Conservation (phyloP, 2,888 invertebrate genomes). For the Tipula helvola region DNA sequence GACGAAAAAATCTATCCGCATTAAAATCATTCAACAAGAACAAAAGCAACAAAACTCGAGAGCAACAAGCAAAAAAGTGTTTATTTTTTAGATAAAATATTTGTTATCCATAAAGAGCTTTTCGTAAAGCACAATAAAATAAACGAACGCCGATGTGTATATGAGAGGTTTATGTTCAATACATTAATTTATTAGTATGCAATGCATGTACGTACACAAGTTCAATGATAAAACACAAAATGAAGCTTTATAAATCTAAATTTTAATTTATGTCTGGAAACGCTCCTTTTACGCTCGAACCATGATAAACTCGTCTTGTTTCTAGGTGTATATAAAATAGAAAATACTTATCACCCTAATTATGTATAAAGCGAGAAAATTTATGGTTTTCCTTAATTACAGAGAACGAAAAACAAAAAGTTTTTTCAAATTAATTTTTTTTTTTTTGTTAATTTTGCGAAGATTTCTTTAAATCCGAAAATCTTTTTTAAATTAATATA, state of each 20-base stretch:
- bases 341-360: too few species aligned
- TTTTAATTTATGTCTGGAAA: neutral
- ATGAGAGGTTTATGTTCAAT: neutral
- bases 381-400: neutral
- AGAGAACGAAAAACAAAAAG: neutral
- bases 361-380: too few species aligned
- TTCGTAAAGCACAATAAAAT: neutral
- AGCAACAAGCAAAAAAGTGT: too few species aligned
- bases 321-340: too few species aligned
- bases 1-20: too few species aligned
- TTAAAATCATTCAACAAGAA: neutral
- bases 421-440: neutral
- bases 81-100: neutral
- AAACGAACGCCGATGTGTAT: neutral
- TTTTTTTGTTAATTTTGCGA: too few species aligned
- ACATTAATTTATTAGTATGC: neutral
- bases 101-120: neutral
- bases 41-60: neutral
- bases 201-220: neutral
- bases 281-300: neutral
- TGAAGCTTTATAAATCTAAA: neutral
- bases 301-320: too few species aligned
- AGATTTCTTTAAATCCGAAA: too few species aligned
- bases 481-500: too few species aligned
- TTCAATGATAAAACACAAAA: neutral